phyloP scores from a whole-genome alignment of 2,113 vertebrate genomes.

The Eretmochelys imbricata region DNA sequence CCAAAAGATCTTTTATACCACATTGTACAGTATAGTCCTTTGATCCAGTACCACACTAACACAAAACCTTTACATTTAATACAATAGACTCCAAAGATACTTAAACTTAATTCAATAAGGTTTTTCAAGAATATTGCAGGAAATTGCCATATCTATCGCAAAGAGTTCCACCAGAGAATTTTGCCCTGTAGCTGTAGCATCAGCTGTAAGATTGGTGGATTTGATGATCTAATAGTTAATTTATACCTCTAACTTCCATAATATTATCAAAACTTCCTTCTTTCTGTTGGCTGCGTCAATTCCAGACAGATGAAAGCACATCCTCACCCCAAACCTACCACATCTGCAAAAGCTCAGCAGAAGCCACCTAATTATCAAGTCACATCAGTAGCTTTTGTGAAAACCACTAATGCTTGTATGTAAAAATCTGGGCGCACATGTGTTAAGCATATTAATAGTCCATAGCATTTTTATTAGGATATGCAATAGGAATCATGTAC shows the following conservation, averaged over 20 bases:
- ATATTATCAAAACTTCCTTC: neutral
- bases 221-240: neutral
- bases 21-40: neutral
- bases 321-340: neutral
- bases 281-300: neutral
- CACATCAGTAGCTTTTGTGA: neutral
- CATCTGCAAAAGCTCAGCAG: neutral
- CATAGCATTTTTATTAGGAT: neutral
- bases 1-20: neutral
- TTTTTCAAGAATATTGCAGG: neutral
- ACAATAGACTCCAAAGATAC: neutral
- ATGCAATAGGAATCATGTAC: neutral
- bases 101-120: neutral
- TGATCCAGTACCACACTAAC: neutral
- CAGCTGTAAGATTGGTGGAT: neutral
- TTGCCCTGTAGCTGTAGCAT: neutral
- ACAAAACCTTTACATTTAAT: neutral
- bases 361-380: neutral
- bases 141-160: neutral
- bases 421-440: neutral
- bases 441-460: neutral
- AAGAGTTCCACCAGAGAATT: neutral
- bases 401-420: slow-evolving; percentile 7
- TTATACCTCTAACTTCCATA: neutral
- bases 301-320: neutral